A percentile compares a stretch with the other conserved stretches of the same genome.
Evolutionary conservation across 2,113 vertebrate genomes (phyloP).

Genomic region (Trogon melanurus): DNA sequence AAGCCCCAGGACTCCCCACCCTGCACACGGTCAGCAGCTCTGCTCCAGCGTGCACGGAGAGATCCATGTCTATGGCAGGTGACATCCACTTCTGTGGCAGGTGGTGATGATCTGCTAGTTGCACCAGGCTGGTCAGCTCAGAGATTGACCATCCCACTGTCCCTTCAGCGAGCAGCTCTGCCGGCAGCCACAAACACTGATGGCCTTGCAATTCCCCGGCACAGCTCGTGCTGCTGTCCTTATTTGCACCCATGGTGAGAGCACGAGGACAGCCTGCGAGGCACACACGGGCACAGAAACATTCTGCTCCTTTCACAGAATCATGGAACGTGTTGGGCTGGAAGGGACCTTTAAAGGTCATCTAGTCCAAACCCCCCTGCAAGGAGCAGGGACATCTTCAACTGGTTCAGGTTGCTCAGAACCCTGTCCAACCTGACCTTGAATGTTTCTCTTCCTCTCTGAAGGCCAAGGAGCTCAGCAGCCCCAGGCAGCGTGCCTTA

Average conservation of each 20-base stretch:
- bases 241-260: neutral
- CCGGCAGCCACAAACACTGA: neutral
- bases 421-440: no score
- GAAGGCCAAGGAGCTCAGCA: neutral
- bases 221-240: neutral
- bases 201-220: accelerated
- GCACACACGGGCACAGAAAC: accelerated
- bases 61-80: no score
- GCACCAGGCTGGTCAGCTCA: neutral
- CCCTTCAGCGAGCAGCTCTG: neutral
- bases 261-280: neutral
- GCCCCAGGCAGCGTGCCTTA: neutral
- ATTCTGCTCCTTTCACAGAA: neutral
- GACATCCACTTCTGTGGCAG: accelerated
- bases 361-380: no score
- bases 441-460: neutral
- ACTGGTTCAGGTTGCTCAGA: no score
- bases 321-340: no score
- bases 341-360: no score
- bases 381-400: no score
- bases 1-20: accelerated
- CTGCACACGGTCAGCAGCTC: neutral
- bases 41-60: accelerated
- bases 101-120: neutral
- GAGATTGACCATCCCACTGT: neutral